A percentile compares a stretch with the other conserved stretches of the same genome.
Conservation (phyloP, 2,797 vertebrate genomes). For the Tokudaia muenninki region DNA sequence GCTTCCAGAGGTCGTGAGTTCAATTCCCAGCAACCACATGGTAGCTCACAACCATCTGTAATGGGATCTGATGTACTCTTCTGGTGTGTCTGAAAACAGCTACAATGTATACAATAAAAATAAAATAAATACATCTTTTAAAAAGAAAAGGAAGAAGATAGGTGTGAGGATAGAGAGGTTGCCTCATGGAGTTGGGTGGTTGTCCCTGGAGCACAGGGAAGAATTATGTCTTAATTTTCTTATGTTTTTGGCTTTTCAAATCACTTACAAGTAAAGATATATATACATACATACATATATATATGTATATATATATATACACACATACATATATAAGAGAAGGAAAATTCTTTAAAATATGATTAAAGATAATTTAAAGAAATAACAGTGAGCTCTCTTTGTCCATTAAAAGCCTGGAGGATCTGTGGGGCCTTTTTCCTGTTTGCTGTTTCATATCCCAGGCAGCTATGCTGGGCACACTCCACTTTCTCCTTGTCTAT, state of each 20-base stretch:
- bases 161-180: background rate
- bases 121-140: no score
- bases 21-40: no score
- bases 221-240: background rate
- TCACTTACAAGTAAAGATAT: background rate
- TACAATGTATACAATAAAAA: no score
- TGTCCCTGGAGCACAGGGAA: background rate
- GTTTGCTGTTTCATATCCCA: accelerated
- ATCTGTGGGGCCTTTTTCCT: accelerated
- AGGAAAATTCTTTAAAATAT: accelerated
- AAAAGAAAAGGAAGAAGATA: no score
- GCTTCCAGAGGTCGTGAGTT: no score
- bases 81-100: no score
- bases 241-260: background rate
- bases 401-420: background rate
- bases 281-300: no score
- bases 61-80: no score
- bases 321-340: background rate
- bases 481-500: background rate
- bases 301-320: no score
- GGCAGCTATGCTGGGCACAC: background rate
- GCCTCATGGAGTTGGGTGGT: accelerated
- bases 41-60: no score
- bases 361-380: background rate
- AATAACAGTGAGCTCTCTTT: background rate